phyloP scores from a whole-genome alignment of 2,113 vertebrate genomes.

The Nannospalax galili region DNA sequence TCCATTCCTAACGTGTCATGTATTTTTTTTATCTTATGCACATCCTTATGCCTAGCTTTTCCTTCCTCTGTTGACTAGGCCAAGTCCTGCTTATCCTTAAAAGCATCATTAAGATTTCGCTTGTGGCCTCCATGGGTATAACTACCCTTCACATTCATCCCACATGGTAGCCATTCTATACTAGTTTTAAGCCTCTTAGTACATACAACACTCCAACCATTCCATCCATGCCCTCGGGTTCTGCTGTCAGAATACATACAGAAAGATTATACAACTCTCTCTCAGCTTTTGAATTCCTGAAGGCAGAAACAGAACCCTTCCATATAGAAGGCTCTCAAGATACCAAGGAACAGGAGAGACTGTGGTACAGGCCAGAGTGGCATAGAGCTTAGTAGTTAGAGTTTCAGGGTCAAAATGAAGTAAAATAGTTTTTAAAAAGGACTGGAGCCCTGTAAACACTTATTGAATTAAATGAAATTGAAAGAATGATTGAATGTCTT shows the following conservation, averaged over 20 bases:
- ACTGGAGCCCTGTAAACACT: background rate
- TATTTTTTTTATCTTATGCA: background rate
- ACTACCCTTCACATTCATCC: background rate
- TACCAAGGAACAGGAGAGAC: background rate
- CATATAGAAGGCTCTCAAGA: background rate
- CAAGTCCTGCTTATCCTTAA: background rate
- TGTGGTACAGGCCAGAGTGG: background rate
- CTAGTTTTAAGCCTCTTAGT: background rate
- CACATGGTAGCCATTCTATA: background rate
- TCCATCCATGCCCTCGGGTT: no score
- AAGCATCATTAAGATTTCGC: background rate
- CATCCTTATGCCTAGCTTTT: background rate
- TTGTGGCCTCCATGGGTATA: background rate
- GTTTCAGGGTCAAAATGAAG: background rate
- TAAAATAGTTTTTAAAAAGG: background rate
- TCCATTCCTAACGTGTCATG: background rate
- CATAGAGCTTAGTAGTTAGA: background rate
- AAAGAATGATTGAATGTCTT: background rate
- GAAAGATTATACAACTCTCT: background rate
- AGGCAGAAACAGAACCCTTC: background rate
- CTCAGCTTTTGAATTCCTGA: background rate
- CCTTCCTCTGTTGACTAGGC: background rate
- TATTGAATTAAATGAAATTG: constrained; percentile 6
- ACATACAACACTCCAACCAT: background rate
- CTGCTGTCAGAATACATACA: background rate